phyloP scores from a whole-genome alignment of 2,888 invertebrate species.

The Eupithecia subumbrata region DNA sequence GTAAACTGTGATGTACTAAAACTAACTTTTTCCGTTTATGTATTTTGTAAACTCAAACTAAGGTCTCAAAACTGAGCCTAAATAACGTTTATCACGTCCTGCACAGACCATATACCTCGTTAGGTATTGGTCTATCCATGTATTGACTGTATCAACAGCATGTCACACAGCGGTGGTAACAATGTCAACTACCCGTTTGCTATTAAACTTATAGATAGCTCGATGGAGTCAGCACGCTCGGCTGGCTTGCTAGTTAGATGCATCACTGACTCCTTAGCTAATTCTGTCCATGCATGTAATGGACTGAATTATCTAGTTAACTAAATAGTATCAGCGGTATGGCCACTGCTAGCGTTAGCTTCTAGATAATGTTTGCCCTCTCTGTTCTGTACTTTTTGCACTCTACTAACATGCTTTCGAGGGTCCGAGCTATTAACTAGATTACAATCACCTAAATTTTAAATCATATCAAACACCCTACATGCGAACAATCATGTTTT shows the following conservation, averaged over 20 bases:
- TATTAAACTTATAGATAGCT: not conserved
- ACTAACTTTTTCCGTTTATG: no score
- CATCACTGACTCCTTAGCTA: constrained; percentile 13
- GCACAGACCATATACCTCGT: not conserved
- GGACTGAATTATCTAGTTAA: not conserved
- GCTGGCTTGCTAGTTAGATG: not conserved
- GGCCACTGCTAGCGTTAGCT: not conserved
- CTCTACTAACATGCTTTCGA: not conserved
- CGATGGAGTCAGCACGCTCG: constrained; percentile 15
- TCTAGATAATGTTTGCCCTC: not conserved
- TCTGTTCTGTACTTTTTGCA: not conserved
- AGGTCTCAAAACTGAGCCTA: no score
- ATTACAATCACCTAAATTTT: no score
- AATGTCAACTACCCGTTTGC: not conserved
- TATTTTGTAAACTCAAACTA: no score
- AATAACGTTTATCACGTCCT: no score
- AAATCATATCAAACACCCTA: no score
- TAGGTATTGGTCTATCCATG: not conserved
- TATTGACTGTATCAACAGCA: not conserved
- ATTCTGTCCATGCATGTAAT: constrained; percentile 3
- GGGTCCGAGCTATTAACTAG: not conserved
- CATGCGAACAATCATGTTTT: no score
- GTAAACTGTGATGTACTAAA: no score
- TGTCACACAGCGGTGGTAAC: not conserved
- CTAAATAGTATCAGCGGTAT: not conserved